Conservation (phyloP, 2,113 vertebrate genomes). For the Chloropsis hardwickii region DNA sequence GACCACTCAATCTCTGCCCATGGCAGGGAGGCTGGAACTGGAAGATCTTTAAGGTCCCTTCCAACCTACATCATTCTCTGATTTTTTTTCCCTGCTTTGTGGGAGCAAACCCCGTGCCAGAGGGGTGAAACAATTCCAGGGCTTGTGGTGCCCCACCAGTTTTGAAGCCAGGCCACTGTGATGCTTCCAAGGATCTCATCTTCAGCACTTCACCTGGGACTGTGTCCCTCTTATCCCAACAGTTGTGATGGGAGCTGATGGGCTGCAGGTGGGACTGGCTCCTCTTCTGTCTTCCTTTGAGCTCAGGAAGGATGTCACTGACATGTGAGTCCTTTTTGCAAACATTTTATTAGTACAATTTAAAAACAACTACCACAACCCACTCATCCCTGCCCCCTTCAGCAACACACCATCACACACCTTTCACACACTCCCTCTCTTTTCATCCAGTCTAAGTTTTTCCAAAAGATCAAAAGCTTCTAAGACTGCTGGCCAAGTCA, state of each 20-base stretch:
- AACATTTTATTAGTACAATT: background rate
- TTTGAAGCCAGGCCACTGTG: background rate
- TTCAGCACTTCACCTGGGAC: background rate
- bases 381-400: background rate
- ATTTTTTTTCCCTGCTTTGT: background rate
- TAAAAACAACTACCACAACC: background rate
- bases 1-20: background rate
- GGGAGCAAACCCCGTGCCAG: background rate
- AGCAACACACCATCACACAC: background rate
- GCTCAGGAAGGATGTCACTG: background rate
- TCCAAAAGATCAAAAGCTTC: background rate
- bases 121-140: background rate
- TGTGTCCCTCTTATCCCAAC: background rate
- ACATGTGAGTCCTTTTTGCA: background rate
- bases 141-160: background rate
- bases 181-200: background rate
- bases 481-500: background rate
- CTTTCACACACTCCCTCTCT: background rate
- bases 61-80: background rate
- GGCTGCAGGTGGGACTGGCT: background rate
- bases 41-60: background rate
- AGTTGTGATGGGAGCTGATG: accelerated
- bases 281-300: background rate
- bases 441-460: background rate
- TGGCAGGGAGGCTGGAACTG: background rate